A percentile compares a stretch with the other conserved stretches of the same genome.
phyloP scores from a whole-genome alignment of 2,113 vertebrate genomes.

The Haemorhous mexicanus region DNA sequence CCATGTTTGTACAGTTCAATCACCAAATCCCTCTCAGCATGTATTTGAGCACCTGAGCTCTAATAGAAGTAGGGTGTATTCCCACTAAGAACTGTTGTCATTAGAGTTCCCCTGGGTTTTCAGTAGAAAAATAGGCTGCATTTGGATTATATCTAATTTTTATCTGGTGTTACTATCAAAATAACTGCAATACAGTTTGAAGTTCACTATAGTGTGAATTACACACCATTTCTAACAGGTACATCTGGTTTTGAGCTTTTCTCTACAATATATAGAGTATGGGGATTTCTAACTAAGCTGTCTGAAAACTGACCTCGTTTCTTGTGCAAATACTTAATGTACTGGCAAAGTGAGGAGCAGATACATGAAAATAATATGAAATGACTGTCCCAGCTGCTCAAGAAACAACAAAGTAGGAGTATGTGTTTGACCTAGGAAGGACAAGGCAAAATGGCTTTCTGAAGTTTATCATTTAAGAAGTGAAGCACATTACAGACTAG shows the following conservation, averaged over 20 bases:
- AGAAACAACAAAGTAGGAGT: neutral
- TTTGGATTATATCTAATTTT: neutral
- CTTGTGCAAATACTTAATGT: neutral
- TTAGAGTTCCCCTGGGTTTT: neutral
- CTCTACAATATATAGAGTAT: neutral
- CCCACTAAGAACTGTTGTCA: neutral
- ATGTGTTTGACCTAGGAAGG: neutral
- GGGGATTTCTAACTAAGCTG: neutral
- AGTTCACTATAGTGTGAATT: neutral
- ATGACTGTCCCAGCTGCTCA: conserved; percentile 26
- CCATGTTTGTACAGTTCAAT: neutral
- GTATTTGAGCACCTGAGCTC: neutral
- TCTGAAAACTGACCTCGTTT: neutral
- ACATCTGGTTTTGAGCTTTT: neutral
- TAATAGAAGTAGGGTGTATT: neutral
- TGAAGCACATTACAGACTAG: neutral
- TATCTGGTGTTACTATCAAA: neutral
- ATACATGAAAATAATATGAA: neutral
- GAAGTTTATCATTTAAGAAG: neutral
- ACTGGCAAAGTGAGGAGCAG: neutral
- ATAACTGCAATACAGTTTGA: neutral
- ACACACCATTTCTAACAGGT: neutral
- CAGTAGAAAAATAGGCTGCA: neutral
- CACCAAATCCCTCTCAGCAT: neutral
- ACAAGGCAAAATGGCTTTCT: neutral